Evolutionary conservation across 2,113 vertebrate genomes (phyloP).

Genomic region (Mus musculus): GRCm39 chr5:86852501-86853000

Average conservation of each 20-base stretch:
- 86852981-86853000: neutral
- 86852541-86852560: too few species aligned
- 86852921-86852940: neutral
- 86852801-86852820: neutral
- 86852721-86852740: neutral
- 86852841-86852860: conserved; percentile 13
- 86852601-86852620: neutral
- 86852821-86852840: neutral
- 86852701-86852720: conserved; percentile 10
- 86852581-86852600: neutral
- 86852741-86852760: neutral
- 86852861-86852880: conserved; percentile 8
- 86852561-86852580: too few species aligned
- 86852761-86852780: conserved; percentile 41
- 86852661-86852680: neutral
- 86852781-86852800: conserved; percentile 47
- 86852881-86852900: neutral
- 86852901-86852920: neutral
- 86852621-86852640: neutral
- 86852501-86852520: neutral
- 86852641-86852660: neutral
- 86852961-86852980: neutral
- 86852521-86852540: conserved; percentile 28
- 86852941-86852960: neutral
- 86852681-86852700: conserved; percentile 7